A percentile compares a stretch with the other conserved stretches of the same genome.
Conservation (phyloP, 2,797 vertebrate genomes). For the Malurus leucopterus region DNA sequence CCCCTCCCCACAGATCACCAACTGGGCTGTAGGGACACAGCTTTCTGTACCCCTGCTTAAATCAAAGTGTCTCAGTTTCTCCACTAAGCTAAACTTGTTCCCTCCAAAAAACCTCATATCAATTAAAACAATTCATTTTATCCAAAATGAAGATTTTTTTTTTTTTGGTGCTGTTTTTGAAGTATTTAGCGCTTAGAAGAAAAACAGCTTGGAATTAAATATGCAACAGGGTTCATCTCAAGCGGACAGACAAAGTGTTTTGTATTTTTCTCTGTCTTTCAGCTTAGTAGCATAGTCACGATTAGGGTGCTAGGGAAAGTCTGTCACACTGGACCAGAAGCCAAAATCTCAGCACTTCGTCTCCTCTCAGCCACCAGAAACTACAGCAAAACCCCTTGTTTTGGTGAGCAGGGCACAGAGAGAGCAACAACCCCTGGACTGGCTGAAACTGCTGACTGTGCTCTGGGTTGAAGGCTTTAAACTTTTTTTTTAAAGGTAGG, state of each 20-base stretch:
- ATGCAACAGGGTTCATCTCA: background rate
- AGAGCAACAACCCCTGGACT: background rate
- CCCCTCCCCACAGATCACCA: background rate
- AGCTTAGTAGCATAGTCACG: background rate
- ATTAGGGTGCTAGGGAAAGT: background rate
- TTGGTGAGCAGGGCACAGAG: background rate
- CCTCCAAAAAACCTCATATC: background rate
- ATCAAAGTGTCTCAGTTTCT: background rate
- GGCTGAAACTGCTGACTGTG: background rate
- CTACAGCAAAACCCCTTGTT: background rate
- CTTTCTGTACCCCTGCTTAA: background rate
- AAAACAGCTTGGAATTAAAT: background rate
- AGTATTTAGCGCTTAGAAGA: background rate
- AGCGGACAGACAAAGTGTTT: background rate
- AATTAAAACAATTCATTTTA: background rate
- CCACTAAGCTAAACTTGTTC: background rate
- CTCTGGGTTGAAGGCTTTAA: background rate
- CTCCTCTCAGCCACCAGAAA: background rate
- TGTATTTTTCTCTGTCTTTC: background rate
- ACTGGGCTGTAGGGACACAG: fast-evolving
- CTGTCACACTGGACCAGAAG: background rate
- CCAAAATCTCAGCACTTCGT: background rate
- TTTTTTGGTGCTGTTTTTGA: background rate
- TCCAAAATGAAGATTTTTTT: background rate
- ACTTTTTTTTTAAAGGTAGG: background rate